A percentile compares a stretch with the other conserved stretches of the same genome.
These are phyloP conservation scores for Athripsodes cinereus DNA, from an alignment of 2,888 invertebrate genomes.

Conservation along the genomic window DNA sequence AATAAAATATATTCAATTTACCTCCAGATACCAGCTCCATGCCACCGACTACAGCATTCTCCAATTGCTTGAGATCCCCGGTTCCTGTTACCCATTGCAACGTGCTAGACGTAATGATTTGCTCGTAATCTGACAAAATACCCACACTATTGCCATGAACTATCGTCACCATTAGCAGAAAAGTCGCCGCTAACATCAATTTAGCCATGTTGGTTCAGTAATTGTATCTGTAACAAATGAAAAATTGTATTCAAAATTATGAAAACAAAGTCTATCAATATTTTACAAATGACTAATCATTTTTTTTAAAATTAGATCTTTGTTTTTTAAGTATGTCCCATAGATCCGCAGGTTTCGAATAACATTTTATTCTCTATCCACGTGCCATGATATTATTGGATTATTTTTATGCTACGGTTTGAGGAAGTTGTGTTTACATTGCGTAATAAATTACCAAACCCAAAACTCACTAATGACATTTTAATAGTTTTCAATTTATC, in stretches of 20 bases:
- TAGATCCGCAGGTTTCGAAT: too few species aligned
- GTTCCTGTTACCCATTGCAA: conserved; percentile 59
- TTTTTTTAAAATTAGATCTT: too few species aligned
- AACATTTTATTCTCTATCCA: too few species aligned
- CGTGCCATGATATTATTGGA: too few species aligned
- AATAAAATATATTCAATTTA: conserved; percentile 10
- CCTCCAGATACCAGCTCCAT: conserved; percentile 36
- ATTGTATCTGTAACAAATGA: conserved; percentile 14
- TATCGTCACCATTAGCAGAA: conserved; percentile 33
- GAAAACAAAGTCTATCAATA: too few species aligned
- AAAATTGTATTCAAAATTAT: too few species aligned
- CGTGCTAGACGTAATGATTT: conserved; percentile 74
- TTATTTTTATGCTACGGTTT: neutral
- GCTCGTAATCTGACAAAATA: conserved; percentile 49
- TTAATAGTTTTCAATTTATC: conserved; percentile 11
- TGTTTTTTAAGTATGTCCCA: too few species aligned
- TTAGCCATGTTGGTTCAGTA: conserved; percentile 4
- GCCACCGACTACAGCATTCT: conserved; percentile 64
- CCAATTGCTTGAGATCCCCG: conserved; percentile 44
- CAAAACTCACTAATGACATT: conserved; percentile 13
- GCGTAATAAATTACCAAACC: neutral
- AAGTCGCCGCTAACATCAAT: neutral
- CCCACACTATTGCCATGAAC: conserved; percentile 39
- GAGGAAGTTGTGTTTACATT: neutral
- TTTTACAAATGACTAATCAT: too few species aligned